Base-by-base conservation (phyloP, 1,140 invertebrate species). In the Drosophila bocqueti region DNA sequence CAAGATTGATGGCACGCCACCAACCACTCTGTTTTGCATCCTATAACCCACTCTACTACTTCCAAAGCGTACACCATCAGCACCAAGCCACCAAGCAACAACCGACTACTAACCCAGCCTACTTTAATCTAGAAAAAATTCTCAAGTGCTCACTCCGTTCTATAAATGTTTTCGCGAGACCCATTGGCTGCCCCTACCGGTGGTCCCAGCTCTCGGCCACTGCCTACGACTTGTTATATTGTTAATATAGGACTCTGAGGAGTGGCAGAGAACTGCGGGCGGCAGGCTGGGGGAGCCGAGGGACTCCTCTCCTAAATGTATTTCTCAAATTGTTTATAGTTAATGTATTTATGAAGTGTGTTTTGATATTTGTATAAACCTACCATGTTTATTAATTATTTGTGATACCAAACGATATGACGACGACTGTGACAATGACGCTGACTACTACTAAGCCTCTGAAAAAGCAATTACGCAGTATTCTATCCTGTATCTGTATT, bases 1-100 rank as follows among this genome's bases (percentile, higher is more conserved):
- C 47, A 79, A 49, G 65, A 52, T 34, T 89, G 83, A 85, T 90
- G 79, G 79, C 81, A 80, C 87, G 47, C 47, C 47, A 29, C 47
- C 24, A 49, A 83, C 87, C 67, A 81, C 60, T 89, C 61, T 83
- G 76, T 83, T 75, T 81, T 87, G 81, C 83, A 87, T 87, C 81
- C 71, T 26, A 40, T 87, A 86, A 87, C 79, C 77, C 81, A 85
- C 73, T 85, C 78, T 78, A 78, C 65, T 78, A 78, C 65, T 65
- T 83, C 64, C 47, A 50, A 72, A 66, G 59, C 50, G 73, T 73
- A 47, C 77, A 77, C 76, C 76, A 91, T 74, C 76, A 86, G 79
- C 79, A 91, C 79, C 73, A 76, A 79, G 57, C 76, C 61, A 62
- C 73, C 55, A 76, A 76, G 34, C 72, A 66, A 67, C 47, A 72